Percentiles rank a stretch among this genome's conserved stretches.
Conservation (phyloP, 2,113 vertebrate species). For the Gymnocephalus cernua region DNA sequence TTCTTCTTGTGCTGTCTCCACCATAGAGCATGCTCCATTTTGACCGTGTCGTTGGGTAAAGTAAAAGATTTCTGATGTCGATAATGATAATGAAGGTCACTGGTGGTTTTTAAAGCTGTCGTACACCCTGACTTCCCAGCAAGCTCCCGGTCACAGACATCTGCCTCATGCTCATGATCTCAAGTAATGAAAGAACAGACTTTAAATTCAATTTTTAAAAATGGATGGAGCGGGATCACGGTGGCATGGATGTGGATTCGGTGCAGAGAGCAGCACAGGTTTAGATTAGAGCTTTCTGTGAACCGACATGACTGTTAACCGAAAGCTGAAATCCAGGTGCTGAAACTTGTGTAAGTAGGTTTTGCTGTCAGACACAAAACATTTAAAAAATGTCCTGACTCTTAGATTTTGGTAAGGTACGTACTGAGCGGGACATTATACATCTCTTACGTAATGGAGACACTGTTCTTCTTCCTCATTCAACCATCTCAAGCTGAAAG, state of each 20-base stretch:
- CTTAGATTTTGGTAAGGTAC: no score
- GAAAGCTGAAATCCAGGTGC: neutral
- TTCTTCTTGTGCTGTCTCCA: constrained; percentile 87
- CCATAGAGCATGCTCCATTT: constrained; percentile 97
- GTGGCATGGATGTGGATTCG: neutral
- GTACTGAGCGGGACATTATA: neutral
- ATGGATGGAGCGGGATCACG: neutral
- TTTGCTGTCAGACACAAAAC: neutral
- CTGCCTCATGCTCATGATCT: neutral
- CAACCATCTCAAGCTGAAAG: neutral
- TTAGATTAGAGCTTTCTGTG: neutral
- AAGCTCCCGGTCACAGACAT: constrained; percentile 10
- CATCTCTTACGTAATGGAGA: no score
- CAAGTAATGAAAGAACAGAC: neutral
- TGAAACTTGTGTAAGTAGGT: neutral
- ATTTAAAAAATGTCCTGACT: neutral
- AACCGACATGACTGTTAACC: neutral
- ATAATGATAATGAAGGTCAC: constrained; percentile 86
- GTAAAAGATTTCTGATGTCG: constrained; percentile 84
- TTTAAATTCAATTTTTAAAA: neutral
- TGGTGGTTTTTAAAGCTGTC: constrained; percentile 87
- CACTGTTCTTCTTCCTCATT: neutral
- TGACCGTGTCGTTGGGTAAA: constrained; percentile 96
- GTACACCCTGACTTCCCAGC: constrained; percentile 79
- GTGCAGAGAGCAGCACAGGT: neutral